A percentile compares a stretch with the other conserved stretches of the same genome.
phyloP scores from a whole-genome alignment of 2,888 invertebrate species.

The Drosophila anomelani region DNA sequence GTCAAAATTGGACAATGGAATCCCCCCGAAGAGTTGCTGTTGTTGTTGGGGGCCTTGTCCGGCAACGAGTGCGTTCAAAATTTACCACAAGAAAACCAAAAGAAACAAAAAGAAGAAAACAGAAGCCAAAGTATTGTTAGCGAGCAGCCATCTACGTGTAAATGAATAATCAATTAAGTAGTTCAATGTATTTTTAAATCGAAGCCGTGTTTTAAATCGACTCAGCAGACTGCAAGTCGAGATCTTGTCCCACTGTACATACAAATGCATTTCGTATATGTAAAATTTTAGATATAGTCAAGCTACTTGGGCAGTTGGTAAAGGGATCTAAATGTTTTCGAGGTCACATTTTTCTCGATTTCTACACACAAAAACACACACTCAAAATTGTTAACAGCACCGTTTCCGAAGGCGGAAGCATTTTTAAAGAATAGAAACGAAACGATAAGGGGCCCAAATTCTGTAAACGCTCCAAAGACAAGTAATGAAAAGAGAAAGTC shows the following conservation, averaged over 20 bases:
- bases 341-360: constrained; percentile 22
- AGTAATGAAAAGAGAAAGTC: constrained; percentile 26
- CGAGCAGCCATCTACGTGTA: constrained; percentile 38
- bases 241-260: constrained; percentile 74
- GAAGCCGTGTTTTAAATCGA: constrained; percentile 55
- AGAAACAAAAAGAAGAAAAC: constrained; percentile 26
- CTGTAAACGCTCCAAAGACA: constrained; percentile 5
- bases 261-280: constrained; percentile 68
- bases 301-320: constrained; percentile 38
- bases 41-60: constrained; percentile 52
- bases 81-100: constrained; percentile 45
- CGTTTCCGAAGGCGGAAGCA: constrained; percentile 13
- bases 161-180: constrained; percentile 58
- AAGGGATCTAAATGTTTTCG: constrained; percentile 32
- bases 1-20: constrained; percentile 75
- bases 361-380: constrained; percentile 14
- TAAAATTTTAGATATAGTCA: constrained; percentile 34
- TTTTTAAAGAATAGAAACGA: neutral
- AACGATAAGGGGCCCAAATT: constrained; percentile 5
- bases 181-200: constrained; percentile 71
- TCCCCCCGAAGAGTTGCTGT: constrained; percentile 48
- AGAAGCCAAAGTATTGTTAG: constrained; percentile 67
- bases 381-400: constrained; percentile 27
- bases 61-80: constrained; percentile 71
- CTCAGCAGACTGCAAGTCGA: constrained; percentile 34